Base-by-base conservation (phyloP, 2,113 vertebrate species). In the Probosciger aterrimus region DNA sequence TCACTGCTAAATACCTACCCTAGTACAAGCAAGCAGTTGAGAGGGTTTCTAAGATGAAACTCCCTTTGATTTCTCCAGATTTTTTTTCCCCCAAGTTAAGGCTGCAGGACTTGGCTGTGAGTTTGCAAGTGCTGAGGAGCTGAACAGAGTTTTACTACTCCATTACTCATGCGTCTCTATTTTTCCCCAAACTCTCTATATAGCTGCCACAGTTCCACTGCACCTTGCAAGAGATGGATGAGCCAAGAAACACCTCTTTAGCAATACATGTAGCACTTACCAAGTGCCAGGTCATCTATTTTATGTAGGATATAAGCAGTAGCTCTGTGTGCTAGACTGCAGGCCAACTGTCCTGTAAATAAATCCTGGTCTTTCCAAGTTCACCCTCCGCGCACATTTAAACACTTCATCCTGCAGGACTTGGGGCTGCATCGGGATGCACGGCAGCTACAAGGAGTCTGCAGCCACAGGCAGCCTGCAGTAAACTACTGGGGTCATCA, bases 111-210 rank as follows among this genome's bases (percentile, higher is more conserved):
- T 93, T 93, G 83, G 69, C 70, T 71, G 69, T 76, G 88, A 95
- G 92, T 87, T 89, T 92, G 57, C 71, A 89, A 95, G 88, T 82
- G 88, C 90, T 83, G 65, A 93, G 57, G 33, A 93, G 70, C 53
- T 87, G 86, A 95, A 93, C 93, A 80, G 92, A 92, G 89, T 96
- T 97, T 97, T 97, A 94, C 92, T 93, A 89, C 88, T 94, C 91
- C 95, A 97, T 95, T 95, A 95, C 95, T 97, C 92, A 96, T 96
- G 93, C 93, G 91, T 91, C 93, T 92, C 93, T 94, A 35, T 94
- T 96, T 96, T 89, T 87, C 93, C 92, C 81, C 83, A 94, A 91
- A 96, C 92, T 85, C 95, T 95, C 95, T 96, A 92, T 96, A 92
- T 85, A 91, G 88, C 95, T 95, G 90, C 96, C 96, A 94, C 57